Percentiles rank a stretch among this genome's conserved stretches.
These are phyloP conservation scores for Mormyrus hasselquistii DNA, from an alignment of 2,797 vertebrate genomes.

Conservation along the genomic window DNA sequence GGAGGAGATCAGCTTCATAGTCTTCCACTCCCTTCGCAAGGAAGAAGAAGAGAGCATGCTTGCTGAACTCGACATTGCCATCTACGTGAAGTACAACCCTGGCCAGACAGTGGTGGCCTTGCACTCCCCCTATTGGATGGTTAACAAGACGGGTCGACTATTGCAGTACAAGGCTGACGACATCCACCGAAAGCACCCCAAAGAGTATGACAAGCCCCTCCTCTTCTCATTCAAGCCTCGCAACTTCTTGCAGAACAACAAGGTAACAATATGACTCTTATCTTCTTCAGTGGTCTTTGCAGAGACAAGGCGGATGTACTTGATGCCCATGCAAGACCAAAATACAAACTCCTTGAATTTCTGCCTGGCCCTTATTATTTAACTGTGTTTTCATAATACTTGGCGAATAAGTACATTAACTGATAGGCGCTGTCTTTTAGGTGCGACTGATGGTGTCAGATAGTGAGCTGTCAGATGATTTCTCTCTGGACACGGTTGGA, in stretches of 20 bases:
- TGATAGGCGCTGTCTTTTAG: slow-evolving; percentile 49
- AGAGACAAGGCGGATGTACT: background rate
- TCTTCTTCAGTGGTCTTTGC: background rate
- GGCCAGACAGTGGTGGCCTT: slow-evolving; percentile 77
- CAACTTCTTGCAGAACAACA: slow-evolving; percentile 89
- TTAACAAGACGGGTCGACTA: slow-evolving; percentile 88
- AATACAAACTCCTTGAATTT: background rate
- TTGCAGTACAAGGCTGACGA: slow-evolving; percentile 96
- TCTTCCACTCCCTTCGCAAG: slow-evolving; percentile 66
- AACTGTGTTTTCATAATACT: background rate
- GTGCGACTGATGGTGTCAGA: slow-evolving; percentile 93
- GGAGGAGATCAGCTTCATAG: slow-evolving; percentile 85
- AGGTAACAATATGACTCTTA: slow-evolving; percentile 57
- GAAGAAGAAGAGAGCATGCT: slow-evolving; percentile 70
- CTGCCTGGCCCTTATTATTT: background rate
- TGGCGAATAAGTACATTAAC: background rate
- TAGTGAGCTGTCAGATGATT: slow-evolving; percentile 86
- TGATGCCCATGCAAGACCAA: too few relatives aligned
- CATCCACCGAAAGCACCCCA: slow-evolving; percentile 90
- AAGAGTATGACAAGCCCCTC: slow-evolving; percentile 83
- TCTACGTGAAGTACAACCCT: slow-evolving; percentile 75
- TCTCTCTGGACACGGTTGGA: slow-evolving; percentile 94
- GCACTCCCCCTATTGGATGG: slow-evolving; percentile 96
- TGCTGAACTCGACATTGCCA: slow-evolving; percentile 81
- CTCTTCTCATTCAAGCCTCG: slow-evolving; percentile 96